Percentiles rank a stretch among this genome's conserved stretches.
Conservation (phyloP, 2,888 invertebrate genomes). For the Acleris cristana region DNA sequence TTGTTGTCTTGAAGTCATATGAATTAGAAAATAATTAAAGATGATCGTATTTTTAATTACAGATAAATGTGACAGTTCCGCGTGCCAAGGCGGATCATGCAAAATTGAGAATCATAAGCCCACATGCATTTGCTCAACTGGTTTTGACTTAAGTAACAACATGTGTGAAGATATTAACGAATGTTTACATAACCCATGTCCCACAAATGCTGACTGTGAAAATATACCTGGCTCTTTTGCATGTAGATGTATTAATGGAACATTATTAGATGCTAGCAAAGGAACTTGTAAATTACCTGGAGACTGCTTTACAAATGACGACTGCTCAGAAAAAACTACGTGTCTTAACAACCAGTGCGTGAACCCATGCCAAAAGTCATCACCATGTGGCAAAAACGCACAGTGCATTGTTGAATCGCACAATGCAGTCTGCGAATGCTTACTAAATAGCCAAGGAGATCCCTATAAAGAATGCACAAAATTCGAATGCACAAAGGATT, state of each 20-base stretch:
- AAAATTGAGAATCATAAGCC: conserved; percentile 88
- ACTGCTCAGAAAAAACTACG: conserved; percentile 90
- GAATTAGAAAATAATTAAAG: too few species aligned
- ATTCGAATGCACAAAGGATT: conserved; percentile 90
- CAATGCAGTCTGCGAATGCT: conserved; percentile 89
- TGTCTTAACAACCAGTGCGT: conserved; percentile 90
- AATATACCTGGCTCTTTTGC: conserved; percentile 91
- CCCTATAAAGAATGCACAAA: conserved; percentile 88
- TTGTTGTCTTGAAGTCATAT: too few species aligned
- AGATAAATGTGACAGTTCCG: conserved; percentile 91
- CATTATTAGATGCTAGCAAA: conserved; percentile 89
- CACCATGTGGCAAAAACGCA: conserved; percentile 90
- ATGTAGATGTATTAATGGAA: conserved; percentile 90
- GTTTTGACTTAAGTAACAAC: conserved; percentile 87
- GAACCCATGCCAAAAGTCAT: conserved; percentile 88
- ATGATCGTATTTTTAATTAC: conserved; percentile 46
- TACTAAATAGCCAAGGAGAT: conserved; percentile 89
- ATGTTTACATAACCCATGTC: conserved; percentile 91
- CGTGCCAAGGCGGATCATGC: conserved; percentile 93
- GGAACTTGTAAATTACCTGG: conserved; percentile 92
- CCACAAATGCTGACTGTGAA: conserved; percentile 89
- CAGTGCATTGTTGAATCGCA: conserved; percentile 89
- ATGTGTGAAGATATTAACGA: conserved; percentile 92
- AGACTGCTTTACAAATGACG: conserved; percentile 90
- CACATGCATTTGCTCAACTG: conserved; percentile 89